Evolutionary conservation across 2,888 invertebrate genomes (phyloP).

Genomic region (Digitonthophagus gazella): DNA sequence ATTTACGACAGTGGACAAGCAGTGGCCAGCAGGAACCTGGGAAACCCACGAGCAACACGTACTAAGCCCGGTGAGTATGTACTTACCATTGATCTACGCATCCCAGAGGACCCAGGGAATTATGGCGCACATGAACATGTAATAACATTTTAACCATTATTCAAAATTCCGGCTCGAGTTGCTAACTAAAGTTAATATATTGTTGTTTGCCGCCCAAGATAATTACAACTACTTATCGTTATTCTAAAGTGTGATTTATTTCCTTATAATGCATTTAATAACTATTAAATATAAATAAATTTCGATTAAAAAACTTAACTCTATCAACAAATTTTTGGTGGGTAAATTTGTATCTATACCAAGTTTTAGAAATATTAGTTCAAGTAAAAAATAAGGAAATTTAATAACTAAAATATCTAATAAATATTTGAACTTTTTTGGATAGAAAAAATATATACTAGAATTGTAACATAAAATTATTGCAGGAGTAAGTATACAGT

Average conservation of each 20-base stretch:
- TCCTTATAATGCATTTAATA: neutral
- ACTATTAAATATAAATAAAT: neutral
- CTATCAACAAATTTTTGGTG: too few relatives aligned
- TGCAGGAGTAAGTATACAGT: slow-evolving; percentile 2
- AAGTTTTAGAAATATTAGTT: too few relatives aligned
- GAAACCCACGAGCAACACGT: neutral
- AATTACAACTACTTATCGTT: slow-evolving; percentile 34
- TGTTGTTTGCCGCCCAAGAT: slow-evolving; percentile 35
- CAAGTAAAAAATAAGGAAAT: too few relatives aligned
- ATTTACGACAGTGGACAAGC: slow-evolving; percentile 14
- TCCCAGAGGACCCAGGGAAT: slow-evolving; percentile 36
- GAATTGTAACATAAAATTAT: neutral
- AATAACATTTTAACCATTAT: slow-evolving; percentile 41
- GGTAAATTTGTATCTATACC: too few relatives aligned
- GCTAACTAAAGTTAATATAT: slow-evolving; percentile 38
- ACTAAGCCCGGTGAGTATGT: slow-evolving; percentile 36
- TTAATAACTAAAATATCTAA: too few relatives aligned
- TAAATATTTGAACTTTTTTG: too few relatives aligned
- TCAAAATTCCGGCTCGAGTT: slow-evolving; percentile 41
- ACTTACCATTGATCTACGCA: slow-evolving; percentile 39
- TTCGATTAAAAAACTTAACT: neutral
- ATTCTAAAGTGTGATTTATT: neutral
- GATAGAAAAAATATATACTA: neutral
- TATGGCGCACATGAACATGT: slow-evolving; percentile 38
- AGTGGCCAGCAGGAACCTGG: slow-evolving; percentile 6